Conservation (phyloP, 2,888 invertebrate species). For the Polydrusus pterygomalis region DNA sequence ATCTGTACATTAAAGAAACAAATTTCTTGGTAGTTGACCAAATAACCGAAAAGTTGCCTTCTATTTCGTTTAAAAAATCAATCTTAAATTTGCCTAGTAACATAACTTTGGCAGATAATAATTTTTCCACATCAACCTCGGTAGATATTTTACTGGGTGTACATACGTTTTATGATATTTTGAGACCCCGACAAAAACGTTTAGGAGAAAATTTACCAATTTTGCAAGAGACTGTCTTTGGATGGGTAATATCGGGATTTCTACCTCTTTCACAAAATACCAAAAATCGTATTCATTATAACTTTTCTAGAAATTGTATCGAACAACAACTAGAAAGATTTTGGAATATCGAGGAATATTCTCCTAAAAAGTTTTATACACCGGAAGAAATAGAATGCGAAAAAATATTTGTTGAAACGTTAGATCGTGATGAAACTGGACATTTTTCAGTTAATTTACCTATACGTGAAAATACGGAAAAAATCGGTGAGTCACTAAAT, state of each 20-base stretch:
- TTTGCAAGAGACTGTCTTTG: constrained; percentile 15
- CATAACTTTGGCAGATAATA: constrained; percentile 5
- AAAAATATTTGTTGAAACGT: constrained; percentile 22
- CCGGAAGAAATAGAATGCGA: constrained; percentile 22
- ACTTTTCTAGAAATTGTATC: not conserved
- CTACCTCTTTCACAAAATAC: not conserved
- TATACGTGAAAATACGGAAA: not conserved
- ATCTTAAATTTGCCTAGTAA: constrained; percentile 13
- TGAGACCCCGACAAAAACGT: not conserved
- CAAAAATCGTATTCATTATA: not conserved
- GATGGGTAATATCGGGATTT: constrained; percentile 17
- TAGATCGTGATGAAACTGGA: constrained; percentile 2
- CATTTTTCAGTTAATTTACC: not conserved
- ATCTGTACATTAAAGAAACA: not conserved
- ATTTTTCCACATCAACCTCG: not conserved
- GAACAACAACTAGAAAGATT: constrained; percentile 7
- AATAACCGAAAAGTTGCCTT: constrained; percentile 17
- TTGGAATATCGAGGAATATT: constrained; percentile 32
- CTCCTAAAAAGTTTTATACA: constrained; percentile 4
- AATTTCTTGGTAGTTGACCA: not conserved
- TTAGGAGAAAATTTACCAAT: constrained; percentile 6
- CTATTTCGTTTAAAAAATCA: not conserved
- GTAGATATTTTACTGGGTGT: constrained; percentile 24
- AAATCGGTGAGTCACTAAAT: constrained; percentile 11
- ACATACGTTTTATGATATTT: constrained; percentile 18